Conservation (phyloP, 2,113 vertebrate genomes). For the Megaceryle torquata region DNA sequence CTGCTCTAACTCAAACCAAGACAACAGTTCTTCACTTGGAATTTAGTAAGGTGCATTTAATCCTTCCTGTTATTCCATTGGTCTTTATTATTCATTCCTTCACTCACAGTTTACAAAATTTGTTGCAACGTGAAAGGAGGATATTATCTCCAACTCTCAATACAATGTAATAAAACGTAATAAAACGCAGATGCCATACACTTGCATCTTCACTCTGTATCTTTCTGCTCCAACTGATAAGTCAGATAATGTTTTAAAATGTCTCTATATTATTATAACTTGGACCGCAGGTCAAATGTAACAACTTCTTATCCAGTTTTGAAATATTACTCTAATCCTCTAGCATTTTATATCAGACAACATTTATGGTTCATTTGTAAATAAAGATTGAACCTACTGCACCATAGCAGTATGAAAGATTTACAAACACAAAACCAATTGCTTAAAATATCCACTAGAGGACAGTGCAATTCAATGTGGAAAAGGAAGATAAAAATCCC, state of each 20-base stretch:
- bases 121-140: background rate
- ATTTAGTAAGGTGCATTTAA: background rate
- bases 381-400: constrained; percentile 6
- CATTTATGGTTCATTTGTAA: background rate
- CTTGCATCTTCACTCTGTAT: background rate
- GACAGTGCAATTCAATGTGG: constrained; percentile 83
- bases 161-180: background rate
- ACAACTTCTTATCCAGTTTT: background rate
- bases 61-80: background rate
- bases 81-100: background rate
- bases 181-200: background rate
- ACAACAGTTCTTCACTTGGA: background rate
- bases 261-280: background rate
- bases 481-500: constrained; percentile 43
- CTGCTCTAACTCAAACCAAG: background rate
- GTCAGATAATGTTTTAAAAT: background rate
- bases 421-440: constrained; percentile 5
- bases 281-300: background rate
- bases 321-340: constrained; percentile 5
- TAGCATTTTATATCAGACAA: background rate
- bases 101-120: background rate
- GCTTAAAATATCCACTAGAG: constrained; percentile 79
- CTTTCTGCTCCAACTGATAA: background rate
- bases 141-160: background rate
- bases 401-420: background rate